Base-by-base conservation (phyloP, 2,888 invertebrate genomes). In the Campopleginae sp. region DNA sequence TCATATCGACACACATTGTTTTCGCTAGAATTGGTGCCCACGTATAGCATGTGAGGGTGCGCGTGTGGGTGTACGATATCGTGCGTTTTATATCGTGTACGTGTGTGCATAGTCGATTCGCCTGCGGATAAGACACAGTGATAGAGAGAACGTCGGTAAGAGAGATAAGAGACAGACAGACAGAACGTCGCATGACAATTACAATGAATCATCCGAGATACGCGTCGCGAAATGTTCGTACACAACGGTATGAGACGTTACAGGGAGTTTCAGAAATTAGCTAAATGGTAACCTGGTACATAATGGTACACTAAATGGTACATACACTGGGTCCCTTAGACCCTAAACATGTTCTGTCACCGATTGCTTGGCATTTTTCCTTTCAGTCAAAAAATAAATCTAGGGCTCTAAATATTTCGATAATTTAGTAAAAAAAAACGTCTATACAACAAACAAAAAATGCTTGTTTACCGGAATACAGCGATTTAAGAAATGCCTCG, bases 151-250 rank as follows among this genome's bases (percentile, higher is more conserved):
- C n/a, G n/a, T n/a, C n/a, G n/a, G n/a, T n/a, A n/a, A 68, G 38
- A 75, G 76, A 68, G 51, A 54, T 82, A 80, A 76, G 81, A 80
- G 76, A 77, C 80, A 74, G 66, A 48, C 82, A 83, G 85, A 86
- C 85, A 78, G 75, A 80, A 68, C 85, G 85, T 87, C 87, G 88
- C 89, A 89, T 90, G 90, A 91, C 90, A 90, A 91, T 91, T 90
- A 89, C 90, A 90, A 91, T 91, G 90, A 91, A 91, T 91, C 90
- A 90, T 91, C 88, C 88, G 87, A 89, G 90, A 90, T 90, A 88
- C 86, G 84, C 88, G 87, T 82, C 79, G 87, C 86, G 86, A 82
- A 80, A 76, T 87, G 71, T 75, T 78, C 85, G 48, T 74, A 80
- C 33, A 61, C 66, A 81, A 78, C 68, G 44, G 65, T 80, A 38